These are phyloP conservation scores for Pachliopta kotzebuea DNA, from an alignment of 2,888 invertebrate species.

Conservation along the genomic window DNA sequence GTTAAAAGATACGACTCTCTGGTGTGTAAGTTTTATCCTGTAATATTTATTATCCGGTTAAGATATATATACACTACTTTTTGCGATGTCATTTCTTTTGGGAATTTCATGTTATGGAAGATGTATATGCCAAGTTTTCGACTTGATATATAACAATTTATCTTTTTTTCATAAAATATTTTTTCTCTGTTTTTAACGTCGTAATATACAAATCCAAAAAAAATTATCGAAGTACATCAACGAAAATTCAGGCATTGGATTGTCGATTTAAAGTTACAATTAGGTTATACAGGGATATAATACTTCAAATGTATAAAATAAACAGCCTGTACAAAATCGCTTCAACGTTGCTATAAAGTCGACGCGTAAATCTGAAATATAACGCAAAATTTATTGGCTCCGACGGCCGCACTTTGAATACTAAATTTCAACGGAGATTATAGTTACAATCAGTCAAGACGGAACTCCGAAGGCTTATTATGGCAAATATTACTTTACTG, in stretches of 20 bases:
- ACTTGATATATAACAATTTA: too few relatives aligned
- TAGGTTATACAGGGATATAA: slow-evolving; percentile 11
- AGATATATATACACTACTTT: too few relatives aligned
- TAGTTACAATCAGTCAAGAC: slow-evolving; percentile 39
- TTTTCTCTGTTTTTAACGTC: too few relatives aligned
- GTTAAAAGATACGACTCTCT: neutral
- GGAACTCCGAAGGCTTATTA: slow-evolving; percentile 30
- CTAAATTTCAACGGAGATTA: slow-evolving; percentile 38
- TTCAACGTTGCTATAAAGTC: slow-evolving; percentile 36
- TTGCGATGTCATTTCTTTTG: too few relatives aligned
- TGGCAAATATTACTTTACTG: slow-evolving; percentile 15
- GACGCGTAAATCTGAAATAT: slow-evolving; percentile 48
- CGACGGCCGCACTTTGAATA: slow-evolving; percentile 43
- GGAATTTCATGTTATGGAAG: too few relatives aligned
- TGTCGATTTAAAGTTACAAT: too few relatives aligned
- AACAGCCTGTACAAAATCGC: slow-evolving; percentile 31
- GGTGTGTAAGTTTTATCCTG: neutral
- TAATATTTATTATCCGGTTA: neutral
- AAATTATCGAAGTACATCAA: neutral
- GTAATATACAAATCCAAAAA: neutral
- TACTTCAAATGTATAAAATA: slow-evolving; percentile 13
- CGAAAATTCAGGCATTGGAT: neutral
- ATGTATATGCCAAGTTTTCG: too few relatives aligned
- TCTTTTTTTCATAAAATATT: too few relatives aligned
- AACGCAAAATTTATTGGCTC: slow-evolving; percentile 43